phyloP scores from a whole-genome alignment of 2,797 vertebrate species.

The Acridotheres tristis region DNA sequence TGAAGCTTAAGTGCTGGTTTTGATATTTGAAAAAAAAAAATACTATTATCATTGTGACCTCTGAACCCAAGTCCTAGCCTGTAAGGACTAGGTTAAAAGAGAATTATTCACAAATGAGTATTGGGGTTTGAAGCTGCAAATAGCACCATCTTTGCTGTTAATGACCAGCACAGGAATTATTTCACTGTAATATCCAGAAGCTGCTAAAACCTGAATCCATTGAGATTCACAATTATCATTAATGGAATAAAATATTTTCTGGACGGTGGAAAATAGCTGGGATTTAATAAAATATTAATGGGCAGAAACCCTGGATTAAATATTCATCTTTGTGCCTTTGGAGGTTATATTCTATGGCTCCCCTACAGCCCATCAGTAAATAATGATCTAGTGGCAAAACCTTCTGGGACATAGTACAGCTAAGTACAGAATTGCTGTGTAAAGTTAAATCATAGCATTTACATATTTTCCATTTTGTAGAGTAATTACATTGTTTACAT shows the following conservation, averaged over 20 bases:
- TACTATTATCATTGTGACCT: neutral
- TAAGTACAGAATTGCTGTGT: neutral
- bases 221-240: slow-evolving; percentile 45
- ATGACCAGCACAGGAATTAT: neutral
- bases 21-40: neutral
- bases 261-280: neutral
- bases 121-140: neutral
- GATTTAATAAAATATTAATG: slow-evolving; percentile 61
- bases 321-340: slow-evolving; percentile 49
- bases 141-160: neutral
- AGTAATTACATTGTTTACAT: neutral
- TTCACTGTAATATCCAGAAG: slow-evolving; percentile 4
- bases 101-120: neutral
- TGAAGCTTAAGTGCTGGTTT: neutral
- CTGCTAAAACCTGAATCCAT: slow-evolving; percentile 16
- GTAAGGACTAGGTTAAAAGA: neutral
- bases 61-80: neutral
- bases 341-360: slow-evolving; percentile 36
- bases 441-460: slow-evolving; percentile 34
- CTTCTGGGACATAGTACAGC: slow-evolving; percentile 14
- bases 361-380: slow-evolving; percentile 60
- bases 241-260: slow-evolving; percentile 30
- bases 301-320: slow-evolving; percentile 39
- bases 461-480: slow-evolving; percentile 3
- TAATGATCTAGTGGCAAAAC: slow-evolving; percentile 63